Conservation (phyloP, 2,888 invertebrate species). For the Drosophila mimetica region DNA sequence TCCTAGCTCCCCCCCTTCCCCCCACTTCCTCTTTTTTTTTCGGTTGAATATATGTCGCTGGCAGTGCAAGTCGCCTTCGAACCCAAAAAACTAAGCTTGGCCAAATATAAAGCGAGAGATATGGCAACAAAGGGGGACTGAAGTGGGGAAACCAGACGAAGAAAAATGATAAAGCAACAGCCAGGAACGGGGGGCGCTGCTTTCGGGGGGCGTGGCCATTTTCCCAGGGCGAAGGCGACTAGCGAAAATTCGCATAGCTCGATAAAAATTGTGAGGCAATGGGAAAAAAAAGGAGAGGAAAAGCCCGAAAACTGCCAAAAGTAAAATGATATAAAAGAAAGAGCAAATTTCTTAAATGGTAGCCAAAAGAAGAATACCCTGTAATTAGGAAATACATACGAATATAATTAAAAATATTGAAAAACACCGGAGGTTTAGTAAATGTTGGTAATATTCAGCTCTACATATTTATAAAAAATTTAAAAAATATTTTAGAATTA, state of each 20-base stretch:
- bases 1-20: conserved; percentile 6
- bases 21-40: conserved; percentile 9
- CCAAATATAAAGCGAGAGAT: conserved; percentile 22
- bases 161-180: conserved; percentile 75
- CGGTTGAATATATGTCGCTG: conserved; percentile 35
- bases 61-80: conserved; percentile 48
- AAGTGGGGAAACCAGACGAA: conserved; percentile 63
- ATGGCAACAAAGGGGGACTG: background rate
- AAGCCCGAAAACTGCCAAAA: conserved; percentile 27
- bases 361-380: background rate
- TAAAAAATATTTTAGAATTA: too few relatives aligned
- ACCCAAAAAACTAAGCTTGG: conserved; percentile 61
- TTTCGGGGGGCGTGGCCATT: background rate
- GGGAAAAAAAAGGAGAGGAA: conserved; percentile 44
- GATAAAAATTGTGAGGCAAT: conserved; percentile 66
- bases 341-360: background rate
- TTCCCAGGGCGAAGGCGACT: conserved; percentile 10
- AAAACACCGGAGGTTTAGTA: background rate
- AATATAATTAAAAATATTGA: background rate
- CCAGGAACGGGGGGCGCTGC: conserved; percentile 21
- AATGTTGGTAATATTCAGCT: too few relatives aligned
- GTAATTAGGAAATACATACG: background rate
- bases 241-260: conserved; percentile 52
- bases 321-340: conserved; percentile 23
- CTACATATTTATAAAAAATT: too few relatives aligned